Evolutionary conservation across 2,113 vertebrate species (phyloP).

Genomic region (Dicrurus megarhynchus): DNA sequence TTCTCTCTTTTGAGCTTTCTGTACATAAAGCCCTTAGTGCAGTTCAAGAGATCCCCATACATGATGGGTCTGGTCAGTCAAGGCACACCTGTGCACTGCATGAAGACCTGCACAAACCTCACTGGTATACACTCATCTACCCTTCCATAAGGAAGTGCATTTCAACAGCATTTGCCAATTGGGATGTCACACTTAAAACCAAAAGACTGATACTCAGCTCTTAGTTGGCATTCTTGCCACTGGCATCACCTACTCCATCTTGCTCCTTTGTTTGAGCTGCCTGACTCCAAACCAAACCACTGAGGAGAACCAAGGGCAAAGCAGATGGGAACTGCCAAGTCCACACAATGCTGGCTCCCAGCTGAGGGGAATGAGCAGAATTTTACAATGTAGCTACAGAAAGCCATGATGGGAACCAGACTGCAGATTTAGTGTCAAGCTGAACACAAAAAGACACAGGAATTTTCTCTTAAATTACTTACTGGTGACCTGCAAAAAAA

Average conservation of each 20-base stretch:
- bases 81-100: background rate
- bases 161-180: background rate
- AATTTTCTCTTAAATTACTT: background rate
- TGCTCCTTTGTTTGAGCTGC: background rate
- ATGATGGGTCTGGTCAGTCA: background rate
- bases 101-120: background rate
- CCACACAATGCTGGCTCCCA: background rate
- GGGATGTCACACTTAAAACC: background rate
- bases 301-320: conserved; percentile 18
- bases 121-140: rapidly evolving
- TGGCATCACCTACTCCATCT: background rate
- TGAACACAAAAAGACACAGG: background rate
- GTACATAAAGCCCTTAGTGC: background rate
- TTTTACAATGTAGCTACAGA: background rate
- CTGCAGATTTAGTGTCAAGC: background rate
- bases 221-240: background rate
- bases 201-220: background rate
- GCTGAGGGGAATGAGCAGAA: background rate
- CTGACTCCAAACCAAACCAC: background rate
- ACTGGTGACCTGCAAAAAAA: background rate
- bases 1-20: background rate
- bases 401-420: conserved; percentile 3
- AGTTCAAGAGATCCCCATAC: background rate
- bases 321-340: conserved; percentile 20
- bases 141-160: background rate